Evolutionary conservation across 2,797 vertebrate species (phyloP), one percentile per base, ranked within the genome.

Genomic region (Rachycentron canadum): DNA sequence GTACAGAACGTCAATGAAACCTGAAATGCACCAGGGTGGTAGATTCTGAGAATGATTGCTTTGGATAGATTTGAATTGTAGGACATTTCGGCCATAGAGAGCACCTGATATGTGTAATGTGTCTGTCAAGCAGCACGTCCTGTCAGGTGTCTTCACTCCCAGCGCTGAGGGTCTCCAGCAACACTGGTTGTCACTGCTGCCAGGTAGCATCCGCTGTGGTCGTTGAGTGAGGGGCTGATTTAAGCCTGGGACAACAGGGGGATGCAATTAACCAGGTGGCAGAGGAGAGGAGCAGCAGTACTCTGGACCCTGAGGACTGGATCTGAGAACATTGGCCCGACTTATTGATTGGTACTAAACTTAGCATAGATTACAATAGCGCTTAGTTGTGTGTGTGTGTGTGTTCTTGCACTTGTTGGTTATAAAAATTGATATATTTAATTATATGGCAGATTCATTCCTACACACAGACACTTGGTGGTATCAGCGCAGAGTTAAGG

Each of bases 21-120:
- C 69, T 79, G 81, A 86, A 85, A 89, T 79, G 76, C 62, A 59
- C 53, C 32, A 38, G 55, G 72, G 28, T 49, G 84, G 60, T 52
- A 61, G 80, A 83, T 86, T 83, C 70, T n/a, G 66, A 84, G 78
- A 91, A 76, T 74, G 82, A 91, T 91, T 89, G 87, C 85, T 75
- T 81, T 40, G 41, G 76, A 88, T 74, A 21, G 83, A 78, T 81
- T 79, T 84, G 78, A 90, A 86, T 88, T 79, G 67, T 56, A 70
- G 77, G 58, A 84, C 79, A 79, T 78, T 88, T 80, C 59, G 74
- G 76, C 69, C 12, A 7, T 45, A 32, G 85, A 78, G 71, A 81
- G 69, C 61, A 30, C 47, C 71, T 72, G 69, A 81, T 78, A 41
- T 60, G 65, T 82, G 60, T 56, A 64, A 78, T 23, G 62, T 77